Percentiles rank a stretch among this genome's conserved stretches.
phyloP scores from a whole-genome alignment of 2,888 invertebrate species.

The Lissonota sp. region DNA sequence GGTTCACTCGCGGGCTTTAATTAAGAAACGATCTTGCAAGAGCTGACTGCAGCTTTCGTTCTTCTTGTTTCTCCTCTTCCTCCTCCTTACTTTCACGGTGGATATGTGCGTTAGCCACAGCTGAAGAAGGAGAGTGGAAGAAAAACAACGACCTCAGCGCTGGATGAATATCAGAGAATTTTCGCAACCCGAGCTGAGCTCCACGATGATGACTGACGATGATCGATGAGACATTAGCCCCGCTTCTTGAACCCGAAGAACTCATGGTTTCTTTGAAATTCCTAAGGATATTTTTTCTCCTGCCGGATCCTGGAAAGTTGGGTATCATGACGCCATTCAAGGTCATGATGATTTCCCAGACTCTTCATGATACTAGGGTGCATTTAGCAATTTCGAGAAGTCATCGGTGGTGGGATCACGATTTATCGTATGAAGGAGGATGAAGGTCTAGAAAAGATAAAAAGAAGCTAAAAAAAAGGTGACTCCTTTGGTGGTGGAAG shows the following conservation, averaged over 20 bases:
- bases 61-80: conserved; percentile 30
- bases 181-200: conserved; percentile 65
- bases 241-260: conserved; percentile 57
- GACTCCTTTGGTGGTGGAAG: background rate
- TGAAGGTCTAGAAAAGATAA: conserved; percentile 5
- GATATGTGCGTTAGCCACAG: conserved; percentile 1
- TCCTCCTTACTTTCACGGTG: conserved; percentile 28
- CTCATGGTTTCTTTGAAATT: background rate
- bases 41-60: conserved; percentile 66
- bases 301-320: conserved; percentile 16
- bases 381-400: no score
- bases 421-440: conserved; percentile 10
- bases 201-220: conserved; percentile 77
- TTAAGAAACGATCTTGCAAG: conserved; percentile 75
- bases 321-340: background rate
- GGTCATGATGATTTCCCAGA: no score
- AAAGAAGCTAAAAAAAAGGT: conserved; percentile 23
- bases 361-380: no score
- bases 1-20: conserved; percentile 72
- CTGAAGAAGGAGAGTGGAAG: conserved; percentile 45
- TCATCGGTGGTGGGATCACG: conserved; percentile 67
- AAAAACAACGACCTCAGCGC: conserved; percentile 45
- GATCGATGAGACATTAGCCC: conserved; percentile 76
- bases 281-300: no score
- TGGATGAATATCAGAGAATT: conserved; percentile 68